Evolutionary conservation across 30 jellyfish, hydroid and myxozoan species (phyloP).

Genomic region (Catostylus mosaicus): DNA sequence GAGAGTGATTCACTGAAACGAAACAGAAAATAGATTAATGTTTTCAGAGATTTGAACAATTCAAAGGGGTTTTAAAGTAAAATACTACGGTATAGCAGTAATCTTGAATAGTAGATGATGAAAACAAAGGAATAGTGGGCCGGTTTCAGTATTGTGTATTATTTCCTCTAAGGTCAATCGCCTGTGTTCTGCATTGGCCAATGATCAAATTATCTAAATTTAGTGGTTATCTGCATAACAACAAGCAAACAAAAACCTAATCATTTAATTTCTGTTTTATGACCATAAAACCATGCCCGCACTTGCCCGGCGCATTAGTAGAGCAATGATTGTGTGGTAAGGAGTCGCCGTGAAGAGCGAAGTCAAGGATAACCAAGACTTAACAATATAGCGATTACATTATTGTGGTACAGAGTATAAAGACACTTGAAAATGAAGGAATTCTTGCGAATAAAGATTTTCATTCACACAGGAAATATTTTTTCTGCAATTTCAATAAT

Average conservation of each 20-base stretch:
- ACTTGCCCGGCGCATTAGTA: constrained; percentile 20
- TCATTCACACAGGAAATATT: not conserved
- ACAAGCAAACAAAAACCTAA: constrained; percentile 25
- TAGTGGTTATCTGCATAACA: constrained; percentile 41
- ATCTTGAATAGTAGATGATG: not conserved
- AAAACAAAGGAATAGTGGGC: constrained; percentile 35
- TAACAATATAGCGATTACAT: too few species aligned
- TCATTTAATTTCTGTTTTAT: constrained; percentile 5
- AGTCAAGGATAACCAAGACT: too few species aligned
- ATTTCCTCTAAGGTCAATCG: constrained; percentile 38
- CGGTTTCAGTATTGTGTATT: constrained; percentile 4
- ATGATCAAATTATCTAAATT: constrained; percentile 30
- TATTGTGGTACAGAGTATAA: not conserved
- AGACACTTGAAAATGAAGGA: constrained; percentile 3
- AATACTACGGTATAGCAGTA: too few species aligned
- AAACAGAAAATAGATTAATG: too few species aligned
- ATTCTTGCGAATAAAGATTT: not conserved
- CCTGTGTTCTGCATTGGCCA: constrained; percentile 1
- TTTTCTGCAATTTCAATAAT: not conserved
- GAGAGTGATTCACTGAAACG: too few species aligned
- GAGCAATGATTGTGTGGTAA: not conserved
- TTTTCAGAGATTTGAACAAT: too few species aligned
- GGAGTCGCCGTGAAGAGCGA: too few species aligned
- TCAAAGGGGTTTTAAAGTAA: too few species aligned
- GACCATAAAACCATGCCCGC: constrained; percentile 51